Conservation (phyloP, 2,113 vertebrate genomes). For the Dolichallabes microphthalmus region DNA sequence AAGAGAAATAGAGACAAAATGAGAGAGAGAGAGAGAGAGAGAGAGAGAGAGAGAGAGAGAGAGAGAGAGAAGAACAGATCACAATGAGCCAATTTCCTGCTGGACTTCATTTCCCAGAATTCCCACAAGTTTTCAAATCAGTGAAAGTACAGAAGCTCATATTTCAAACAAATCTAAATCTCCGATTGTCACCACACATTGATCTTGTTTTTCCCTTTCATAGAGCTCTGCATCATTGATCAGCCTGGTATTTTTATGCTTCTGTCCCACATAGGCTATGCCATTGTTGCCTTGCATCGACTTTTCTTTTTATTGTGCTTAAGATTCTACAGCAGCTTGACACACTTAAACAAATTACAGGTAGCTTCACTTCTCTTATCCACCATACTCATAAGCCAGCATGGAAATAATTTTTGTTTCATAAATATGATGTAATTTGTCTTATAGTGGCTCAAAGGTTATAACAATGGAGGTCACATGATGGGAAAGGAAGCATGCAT, state of each 20-base stretch:
- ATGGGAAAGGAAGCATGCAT: conserved; percentile 35
- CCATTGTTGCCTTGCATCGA: background rate
- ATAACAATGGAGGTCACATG: conserved; percentile 64
- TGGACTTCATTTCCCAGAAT: background rate
- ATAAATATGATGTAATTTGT: conserved; percentile 74
- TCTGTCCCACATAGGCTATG: background rate
- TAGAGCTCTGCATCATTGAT: conserved; percentile 5
- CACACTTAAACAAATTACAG: conserved; percentile 23
- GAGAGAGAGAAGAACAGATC: background rate
- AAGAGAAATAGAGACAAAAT: conserved; percentile 30
- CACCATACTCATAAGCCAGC: conserved; percentile 59
- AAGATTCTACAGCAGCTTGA: conserved; percentile 11
- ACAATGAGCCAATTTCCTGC: background rate
- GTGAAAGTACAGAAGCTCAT: background rate
- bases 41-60: background rate
- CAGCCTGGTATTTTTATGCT: background rate
- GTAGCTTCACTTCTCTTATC: background rate
- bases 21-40: background rate
- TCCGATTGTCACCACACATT: background rate
- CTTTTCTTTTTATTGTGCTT: background rate
- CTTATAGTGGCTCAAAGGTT: conserved; percentile 60
- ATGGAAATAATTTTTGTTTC: conserved; percentile 76
- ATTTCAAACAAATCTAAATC: background rate
- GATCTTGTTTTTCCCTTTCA: background rate
- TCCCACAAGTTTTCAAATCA: background rate